These are phyloP conservation scores for Homarus gammarus DNA, from an alignment of 2,888 invertebrate genomes.

Conservation along the genomic window DNA sequence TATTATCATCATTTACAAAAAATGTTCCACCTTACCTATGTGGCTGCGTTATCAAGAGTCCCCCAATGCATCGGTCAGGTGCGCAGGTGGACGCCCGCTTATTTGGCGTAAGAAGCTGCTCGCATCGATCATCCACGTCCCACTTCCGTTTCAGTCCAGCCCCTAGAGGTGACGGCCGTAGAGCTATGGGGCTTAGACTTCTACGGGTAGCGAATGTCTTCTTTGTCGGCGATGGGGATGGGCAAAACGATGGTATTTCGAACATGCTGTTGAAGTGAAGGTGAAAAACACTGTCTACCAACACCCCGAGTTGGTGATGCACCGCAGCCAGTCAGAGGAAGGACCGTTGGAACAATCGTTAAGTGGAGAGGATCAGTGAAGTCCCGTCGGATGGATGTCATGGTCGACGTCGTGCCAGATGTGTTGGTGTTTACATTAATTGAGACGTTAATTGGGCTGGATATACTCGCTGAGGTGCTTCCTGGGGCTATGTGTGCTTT, in stretches of 20 bases:
- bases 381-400: constrained; percentile 46
- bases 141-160: constrained; percentile 79
- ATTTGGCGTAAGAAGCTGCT: constrained; percentile 70
- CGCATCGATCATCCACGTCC: constrained; percentile 65
- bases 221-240: constrained; percentile 75
- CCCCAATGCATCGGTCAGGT: constrained; percentile 64
- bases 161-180: constrained; percentile 87
- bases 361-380: constrained; percentile 72
- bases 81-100: constrained; percentile 74
- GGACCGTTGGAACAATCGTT: constrained; percentile 65
- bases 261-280: constrained; percentile 74
- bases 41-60: constrained; percentile 72
- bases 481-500: constrained; percentile 55
- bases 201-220: constrained; percentile 80
- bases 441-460: constrained; percentile 23
- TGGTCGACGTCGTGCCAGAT: constrained; percentile 10
- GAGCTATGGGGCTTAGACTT: constrained; percentile 92
- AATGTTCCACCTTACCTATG: constrained; percentile 70
- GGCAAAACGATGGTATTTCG: constrained; percentile 73
- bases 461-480: constrained; percentile 35
- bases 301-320: constrained; percentile 74
- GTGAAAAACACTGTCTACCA: constrained; percentile 76
- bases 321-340: constrained; percentile 45
- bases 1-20: too few species aligned
- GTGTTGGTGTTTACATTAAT: constrained; percentile 31